Percentiles rank a stretch among this genome's conserved stretches.
These are phyloP conservation scores for Sipunculus nudus DNA, from an alignment of 2,888 invertebrate genomes.

Conservation along the genomic window DNA sequence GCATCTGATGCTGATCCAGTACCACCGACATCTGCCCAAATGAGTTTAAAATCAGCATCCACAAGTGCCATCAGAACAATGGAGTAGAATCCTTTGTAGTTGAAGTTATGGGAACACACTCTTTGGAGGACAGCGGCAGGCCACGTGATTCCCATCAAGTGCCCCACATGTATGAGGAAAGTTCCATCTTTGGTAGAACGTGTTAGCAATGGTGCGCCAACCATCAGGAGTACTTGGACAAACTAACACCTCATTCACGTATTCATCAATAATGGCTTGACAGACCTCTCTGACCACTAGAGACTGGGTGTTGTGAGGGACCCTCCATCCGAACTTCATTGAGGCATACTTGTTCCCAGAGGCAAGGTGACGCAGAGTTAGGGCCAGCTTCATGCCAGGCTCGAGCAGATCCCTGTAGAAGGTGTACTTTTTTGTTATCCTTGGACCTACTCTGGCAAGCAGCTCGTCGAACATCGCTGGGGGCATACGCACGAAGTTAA, in stretches of 20 bases:
- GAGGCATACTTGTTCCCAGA: constrained; percentile 29
- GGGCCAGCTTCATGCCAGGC: constrained; percentile 11
- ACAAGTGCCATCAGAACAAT: no score
- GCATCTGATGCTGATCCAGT: constrained; percentile 10
- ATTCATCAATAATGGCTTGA: constrained; percentile 33
- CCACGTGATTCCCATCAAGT: no score
- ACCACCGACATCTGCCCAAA: constrained; percentile 5
- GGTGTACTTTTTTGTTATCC: constrained; percentile 29
- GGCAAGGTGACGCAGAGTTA: constrained; percentile 13
- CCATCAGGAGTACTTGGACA: constrained; percentile 25
- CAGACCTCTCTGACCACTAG: constrained; percentile 39
- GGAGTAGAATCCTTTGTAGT: no score
- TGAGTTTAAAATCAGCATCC: not conserved
- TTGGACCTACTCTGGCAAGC: constrained; percentile 23
- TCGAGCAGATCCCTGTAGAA: constrained; percentile 22
- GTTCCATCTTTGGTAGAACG: no score
- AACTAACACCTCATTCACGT: constrained; percentile 12
- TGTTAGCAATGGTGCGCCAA: constrained; percentile 35
- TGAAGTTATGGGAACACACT: no score
- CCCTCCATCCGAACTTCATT: constrained; percentile 36
- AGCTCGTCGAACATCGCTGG: constrained; percentile 39
- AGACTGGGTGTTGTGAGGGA: constrained; percentile 36
- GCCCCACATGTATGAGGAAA: not conserved
- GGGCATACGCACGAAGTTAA: constrained; percentile 40
- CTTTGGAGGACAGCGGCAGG: no score